Base-by-base conservation (phyloP, 92 coral and sea anemone species). In the Heliopora coerulea region DNA sequence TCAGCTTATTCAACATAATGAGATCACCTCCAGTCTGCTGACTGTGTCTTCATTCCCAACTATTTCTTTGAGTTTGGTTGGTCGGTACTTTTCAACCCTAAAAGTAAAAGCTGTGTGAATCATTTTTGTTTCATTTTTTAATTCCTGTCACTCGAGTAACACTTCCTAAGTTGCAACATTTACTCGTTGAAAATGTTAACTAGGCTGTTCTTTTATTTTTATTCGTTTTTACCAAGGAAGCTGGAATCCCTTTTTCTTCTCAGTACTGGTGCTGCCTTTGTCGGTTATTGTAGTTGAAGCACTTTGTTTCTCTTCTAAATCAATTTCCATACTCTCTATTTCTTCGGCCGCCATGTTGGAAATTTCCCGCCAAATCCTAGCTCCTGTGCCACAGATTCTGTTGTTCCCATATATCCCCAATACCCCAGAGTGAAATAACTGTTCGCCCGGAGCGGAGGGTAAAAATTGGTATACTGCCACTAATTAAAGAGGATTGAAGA, bases 81-180 rank as follows among this genome's bases (percentile, higher is more conserved):
- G 97, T 73, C 97, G 85, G 79, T 89, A 92, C 78, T 88, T 92
- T 72, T 92, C 97, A n/a, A 92, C 97, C 97, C 97, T 92, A 57
- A 18, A 70, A 0, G 27, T 4, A 26, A 35, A 49, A 30, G 19
- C 1, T 14, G 6, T 23, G n/a, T 37, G 10, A 30, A 13, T 27
- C 21, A 26, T 21, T 3, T 14, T 39, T 1, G 50, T 35, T 15
- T 18, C 3, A 14, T 31, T 5, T 35, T 24, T 15, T 25, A 59
- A 39, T 21, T 1, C 26, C n/a, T 23, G 62, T 20, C 59, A 24
- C 26, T 35, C n/a, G n/a, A n/a, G n/a, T n/a, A n/a, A n/a, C n/a
- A n/a, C n/a, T n/a, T n/a, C n/a, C n/a, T n/a, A n/a, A n/a, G n/a
- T n/a, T n/a, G n/a, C n/a, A n/a, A n/a, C n/a, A n/a, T n/a, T n/a